Conservation (phyloP, 1,140 invertebrate species). For the Hestina assimilis region DNA sequence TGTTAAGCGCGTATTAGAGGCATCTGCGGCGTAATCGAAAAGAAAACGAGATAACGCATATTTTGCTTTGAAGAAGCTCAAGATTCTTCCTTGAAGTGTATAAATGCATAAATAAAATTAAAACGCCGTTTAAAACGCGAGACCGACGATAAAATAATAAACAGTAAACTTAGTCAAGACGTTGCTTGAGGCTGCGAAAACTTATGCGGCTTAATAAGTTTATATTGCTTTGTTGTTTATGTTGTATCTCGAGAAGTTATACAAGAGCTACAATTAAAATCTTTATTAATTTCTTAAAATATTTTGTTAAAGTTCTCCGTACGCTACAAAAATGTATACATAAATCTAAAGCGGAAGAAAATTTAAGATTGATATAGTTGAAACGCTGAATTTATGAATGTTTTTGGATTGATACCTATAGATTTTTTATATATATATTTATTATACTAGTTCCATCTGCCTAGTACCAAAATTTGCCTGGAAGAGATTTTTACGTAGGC, state of each 20-base stretch:
- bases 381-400: too few relatives aligned
- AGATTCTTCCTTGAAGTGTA: not conserved
- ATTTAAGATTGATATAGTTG: too few relatives aligned
- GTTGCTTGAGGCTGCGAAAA: slow-evolving; percentile 5
- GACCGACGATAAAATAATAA: slow-evolving; percentile 13
- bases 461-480: too few relatives aligned
- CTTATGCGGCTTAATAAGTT: slow-evolving; percentile 16
- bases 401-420: too few relatives aligned
- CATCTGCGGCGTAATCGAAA: too few relatives aligned
- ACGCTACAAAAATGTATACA: too few relatives aligned
- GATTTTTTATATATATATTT: too few relatives aligned
- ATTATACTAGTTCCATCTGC: too few relatives aligned
- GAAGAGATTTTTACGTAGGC: too few relatives aligned
- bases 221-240: slow-evolving; percentile 15
- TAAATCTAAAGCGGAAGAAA: too few relatives aligned
- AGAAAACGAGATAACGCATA: too few relatives aligned
- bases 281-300: slow-evolving; percentile 1
- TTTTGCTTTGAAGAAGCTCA: not conserved
- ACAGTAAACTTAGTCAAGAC: slow-evolving; percentile 15
- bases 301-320: not conserved
- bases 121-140: slow-evolving; percentile 1
- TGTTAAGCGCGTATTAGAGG: too few relatives aligned
- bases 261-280: slow-evolving; percentile 10
- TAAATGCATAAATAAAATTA: slow-evolving; percentile 5
- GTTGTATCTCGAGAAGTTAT: slow-evolving; percentile 4